phyloP scores from a whole-genome alignment of 2,888 invertebrate species.

The Philonicus albiceps region DNA sequence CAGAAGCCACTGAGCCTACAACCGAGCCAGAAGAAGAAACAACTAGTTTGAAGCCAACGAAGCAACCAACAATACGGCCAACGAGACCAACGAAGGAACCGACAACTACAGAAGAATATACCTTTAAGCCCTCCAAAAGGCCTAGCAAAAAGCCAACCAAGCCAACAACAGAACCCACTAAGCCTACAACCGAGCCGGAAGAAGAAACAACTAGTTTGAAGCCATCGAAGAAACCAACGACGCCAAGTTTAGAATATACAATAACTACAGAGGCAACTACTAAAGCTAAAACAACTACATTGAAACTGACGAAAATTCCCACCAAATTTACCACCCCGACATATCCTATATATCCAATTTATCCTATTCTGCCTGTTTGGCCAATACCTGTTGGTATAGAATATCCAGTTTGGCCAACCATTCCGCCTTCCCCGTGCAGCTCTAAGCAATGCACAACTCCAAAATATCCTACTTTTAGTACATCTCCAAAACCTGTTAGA shows the following conservation, averaged over 20 bases:
- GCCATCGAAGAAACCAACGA: neutral
- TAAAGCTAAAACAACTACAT: neutral
- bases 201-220: neutral
- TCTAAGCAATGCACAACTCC: neutral
- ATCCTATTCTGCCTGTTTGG: slow-evolving; percentile 19
- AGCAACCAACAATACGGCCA: neutral
- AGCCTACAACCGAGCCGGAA: neutral
- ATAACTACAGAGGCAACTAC: neutral
- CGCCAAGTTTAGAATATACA: too few relatives aligned
- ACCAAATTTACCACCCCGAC: neutral
- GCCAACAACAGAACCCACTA: neutral
- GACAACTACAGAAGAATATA: too few relatives aligned
- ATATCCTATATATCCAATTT: slow-evolving; percentile 27
- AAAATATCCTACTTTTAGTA: neutral
- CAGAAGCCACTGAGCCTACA: neutral
- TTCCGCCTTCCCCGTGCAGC: neutral
- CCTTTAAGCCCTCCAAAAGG: too few relatives aligned
- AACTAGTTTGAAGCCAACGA: neutral
- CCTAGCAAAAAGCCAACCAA: neutral
- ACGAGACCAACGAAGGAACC: neutral
- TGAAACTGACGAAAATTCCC: neutral
- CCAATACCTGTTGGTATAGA: neutral
- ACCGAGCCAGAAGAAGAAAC: neutral
- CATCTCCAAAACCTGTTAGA: neutral
- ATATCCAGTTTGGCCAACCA: slow-evolving; percentile 31